Evolutionary conservation across 1,140 invertebrate genomes (phyloP).

Genomic region (Cydia amplana): DNA sequence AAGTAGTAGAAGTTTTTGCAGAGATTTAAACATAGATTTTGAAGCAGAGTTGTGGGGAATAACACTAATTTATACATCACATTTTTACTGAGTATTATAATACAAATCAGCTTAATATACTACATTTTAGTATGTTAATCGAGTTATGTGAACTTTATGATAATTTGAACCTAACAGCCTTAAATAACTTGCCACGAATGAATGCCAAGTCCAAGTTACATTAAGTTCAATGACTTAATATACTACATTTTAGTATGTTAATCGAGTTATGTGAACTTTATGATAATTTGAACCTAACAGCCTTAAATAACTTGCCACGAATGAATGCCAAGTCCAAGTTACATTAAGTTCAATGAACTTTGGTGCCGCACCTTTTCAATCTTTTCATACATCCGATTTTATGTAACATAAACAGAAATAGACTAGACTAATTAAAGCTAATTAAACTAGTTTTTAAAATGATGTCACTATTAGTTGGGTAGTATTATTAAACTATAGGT

Average conservation of each 20-base stretch:
- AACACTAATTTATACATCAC: too few species aligned
- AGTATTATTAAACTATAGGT: too few species aligned
- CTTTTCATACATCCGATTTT: too few species aligned
- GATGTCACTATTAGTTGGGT: too few species aligned
- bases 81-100: too few species aligned
- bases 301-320: neutral
- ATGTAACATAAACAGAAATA: neutral
- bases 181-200: neutral
- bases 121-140: neutral
- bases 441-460: too few species aligned
- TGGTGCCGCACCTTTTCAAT: neutral
- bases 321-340: neutral
- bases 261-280: neutral
- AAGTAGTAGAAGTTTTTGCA: too few species aligned
- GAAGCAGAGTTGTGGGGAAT: too few species aligned
- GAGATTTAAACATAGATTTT: too few species aligned
- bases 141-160: constrained; percentile 4
- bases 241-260: neutral
- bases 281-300: neutral
- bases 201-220: neutral
- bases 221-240: too few species aligned
- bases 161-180: neutral
- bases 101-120: neutral
- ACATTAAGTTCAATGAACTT: neutral
- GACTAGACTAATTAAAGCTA: neutral